Conservation (phyloP, 2,113 vertebrate genomes). For the Rhynchomys soricoides region DNA sequence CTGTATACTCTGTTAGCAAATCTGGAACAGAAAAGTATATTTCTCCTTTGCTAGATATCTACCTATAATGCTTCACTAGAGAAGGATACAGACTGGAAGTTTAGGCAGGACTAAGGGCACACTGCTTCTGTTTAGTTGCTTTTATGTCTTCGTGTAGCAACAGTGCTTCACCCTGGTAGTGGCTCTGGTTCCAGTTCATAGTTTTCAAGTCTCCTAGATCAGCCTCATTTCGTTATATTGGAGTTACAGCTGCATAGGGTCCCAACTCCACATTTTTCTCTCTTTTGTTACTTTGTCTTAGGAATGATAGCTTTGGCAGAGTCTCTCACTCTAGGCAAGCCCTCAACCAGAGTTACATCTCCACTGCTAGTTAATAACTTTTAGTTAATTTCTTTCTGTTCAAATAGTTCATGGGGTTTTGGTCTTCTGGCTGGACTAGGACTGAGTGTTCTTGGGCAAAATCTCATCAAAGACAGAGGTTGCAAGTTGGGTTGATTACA, state of each 20-base stretch:
- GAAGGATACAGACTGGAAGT: neutral
- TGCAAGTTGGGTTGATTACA: neutral
- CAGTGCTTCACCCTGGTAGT: neutral
- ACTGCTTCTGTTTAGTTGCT: neutral
- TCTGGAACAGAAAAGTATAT: neutral
- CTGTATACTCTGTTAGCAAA: neutral
- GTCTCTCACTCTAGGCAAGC: neutral
- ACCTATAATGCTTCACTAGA: neutral
- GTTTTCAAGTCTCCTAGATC: neutral
- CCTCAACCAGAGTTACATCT: neutral
- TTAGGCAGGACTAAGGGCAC: neutral
- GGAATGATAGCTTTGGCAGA: neutral
- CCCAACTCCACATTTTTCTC: neutral
- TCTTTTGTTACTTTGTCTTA: neutral
- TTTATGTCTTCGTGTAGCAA: neutral
- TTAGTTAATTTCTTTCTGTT: neutral
- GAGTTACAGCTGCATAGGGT: neutral
- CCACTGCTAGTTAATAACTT: neutral
- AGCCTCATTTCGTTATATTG: neutral
- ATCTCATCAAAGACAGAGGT: neutral
- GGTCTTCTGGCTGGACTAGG: neutral
- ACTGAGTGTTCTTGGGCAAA: neutral
- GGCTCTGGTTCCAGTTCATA: constrained; percentile 1
- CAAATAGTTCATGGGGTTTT: constrained; percentile 3
- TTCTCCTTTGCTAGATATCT: constrained; percentile 35